Percentiles rank a stretch among this genome's conserved stretches.
Evolutionary conservation across 2,888 invertebrate genomes (phyloP).

Genomic region (Clanis bilineata): DNA sequence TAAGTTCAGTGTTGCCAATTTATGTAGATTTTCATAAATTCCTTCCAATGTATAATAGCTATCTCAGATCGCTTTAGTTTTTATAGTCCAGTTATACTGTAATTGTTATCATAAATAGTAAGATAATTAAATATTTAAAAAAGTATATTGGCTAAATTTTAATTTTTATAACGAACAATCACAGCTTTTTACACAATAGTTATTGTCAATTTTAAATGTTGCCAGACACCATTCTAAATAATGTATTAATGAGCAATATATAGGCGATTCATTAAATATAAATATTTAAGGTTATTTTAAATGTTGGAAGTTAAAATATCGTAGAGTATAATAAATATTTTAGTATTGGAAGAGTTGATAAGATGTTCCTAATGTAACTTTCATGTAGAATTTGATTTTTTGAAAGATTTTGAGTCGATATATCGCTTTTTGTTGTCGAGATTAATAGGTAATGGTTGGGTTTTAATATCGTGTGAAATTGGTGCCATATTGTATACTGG

Average conservation of each 20-base stretch:
- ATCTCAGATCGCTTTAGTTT: constrained; percentile 20
- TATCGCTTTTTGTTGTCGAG: not conserved
- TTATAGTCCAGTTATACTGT: constrained; percentile 10
- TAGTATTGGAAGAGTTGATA: not conserved
- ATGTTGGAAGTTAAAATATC: not conserved
- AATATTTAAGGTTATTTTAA: constrained; percentile 1
- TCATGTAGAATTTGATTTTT: not conserved
- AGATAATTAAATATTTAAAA: constrained; percentile 6
- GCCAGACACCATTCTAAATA: not conserved
- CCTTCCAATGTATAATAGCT: constrained; percentile 21
- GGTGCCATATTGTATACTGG: too few relatives aligned
- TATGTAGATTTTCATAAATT: constrained; percentile 11
- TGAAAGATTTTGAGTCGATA: not conserved
- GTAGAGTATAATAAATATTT: not conserved
- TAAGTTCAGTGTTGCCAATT: constrained; percentile 9
- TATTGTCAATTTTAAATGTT: constrained; percentile 8
- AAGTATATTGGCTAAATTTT: constrained; percentile 8
- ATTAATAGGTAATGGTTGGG: too few relatives aligned
- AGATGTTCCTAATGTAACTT: not conserved
- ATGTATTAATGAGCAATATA: not conserved
- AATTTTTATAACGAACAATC: not conserved
- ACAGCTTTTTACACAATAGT: constrained; percentile 1
- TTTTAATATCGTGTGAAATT: not conserved
- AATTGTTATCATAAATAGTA: constrained; percentile 6
- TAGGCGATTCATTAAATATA: not conserved